A percentile compares a stretch with the other conserved stretches of the same genome.
Conservation (phyloP, 2,797 vertebrate species). For the Cynodonichthys magdalenae region DNA sequence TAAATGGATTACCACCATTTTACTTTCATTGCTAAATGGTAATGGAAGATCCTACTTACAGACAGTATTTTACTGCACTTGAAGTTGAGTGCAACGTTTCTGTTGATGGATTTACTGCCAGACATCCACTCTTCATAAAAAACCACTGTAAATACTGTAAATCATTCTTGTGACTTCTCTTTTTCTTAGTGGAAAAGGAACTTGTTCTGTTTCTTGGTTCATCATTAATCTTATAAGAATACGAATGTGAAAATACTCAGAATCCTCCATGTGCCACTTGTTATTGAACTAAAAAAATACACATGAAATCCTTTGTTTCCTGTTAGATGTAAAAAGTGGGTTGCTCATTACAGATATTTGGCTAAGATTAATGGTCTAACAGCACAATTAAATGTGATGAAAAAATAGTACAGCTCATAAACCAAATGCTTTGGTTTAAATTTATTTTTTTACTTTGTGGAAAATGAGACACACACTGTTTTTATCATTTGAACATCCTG, state of each 20-base stretch:
- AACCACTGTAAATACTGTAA: constrained; percentile 44
- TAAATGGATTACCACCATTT: constrained; percentile 12
- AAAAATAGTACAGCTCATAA: background rate
- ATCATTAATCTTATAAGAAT: constrained; percentile 12
- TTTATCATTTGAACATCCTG: no score
- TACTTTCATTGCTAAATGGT: constrained; percentile 21
- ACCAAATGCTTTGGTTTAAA: no score
- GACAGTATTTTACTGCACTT: constrained; percentile 58
- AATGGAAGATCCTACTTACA: constrained; percentile 15
- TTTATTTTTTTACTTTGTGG: no score
- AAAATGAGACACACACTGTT: no score
- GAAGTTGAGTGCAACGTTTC: constrained; percentile 4
- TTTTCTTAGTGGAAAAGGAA: constrained; percentile 13
- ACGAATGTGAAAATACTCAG: constrained; percentile 1
- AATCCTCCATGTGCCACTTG: background rate
- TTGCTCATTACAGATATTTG: no score
- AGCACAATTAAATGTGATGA: background rate
- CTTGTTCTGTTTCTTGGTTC: constrained; percentile 16
- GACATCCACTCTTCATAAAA: constrained; percentile 10
- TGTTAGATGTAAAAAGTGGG: background rate
- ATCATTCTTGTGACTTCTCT: background rate
- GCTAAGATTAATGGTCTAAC: background rate
- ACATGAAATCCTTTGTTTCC: background rate
- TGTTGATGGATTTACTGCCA: constrained; percentile 28
- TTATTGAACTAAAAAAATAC: background rate